These are phyloP conservation scores for Thunnus thynnus DNA, from an alignment of 2,113 vertebrate genomes.

Conservation along the genomic window DNA sequence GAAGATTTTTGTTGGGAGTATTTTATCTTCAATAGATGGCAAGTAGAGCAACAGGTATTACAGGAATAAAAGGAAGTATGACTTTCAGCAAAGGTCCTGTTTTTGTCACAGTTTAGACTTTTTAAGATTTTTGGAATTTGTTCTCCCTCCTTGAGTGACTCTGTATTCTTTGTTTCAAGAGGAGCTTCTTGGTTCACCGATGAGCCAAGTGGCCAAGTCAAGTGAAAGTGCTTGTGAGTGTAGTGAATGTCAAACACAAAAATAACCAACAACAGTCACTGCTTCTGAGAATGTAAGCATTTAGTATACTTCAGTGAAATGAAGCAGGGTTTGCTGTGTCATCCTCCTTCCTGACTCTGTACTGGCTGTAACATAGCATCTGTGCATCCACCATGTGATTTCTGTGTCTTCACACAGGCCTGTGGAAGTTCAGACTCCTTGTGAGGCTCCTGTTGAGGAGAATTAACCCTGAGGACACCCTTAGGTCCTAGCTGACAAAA, in stretches of 20 bases:
- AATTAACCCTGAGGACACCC: conserved; percentile 35
- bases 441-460: conserved; percentile 21
- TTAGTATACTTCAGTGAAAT: conserved; percentile 7
- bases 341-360: background rate
- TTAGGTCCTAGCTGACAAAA: conserved; percentile 58
- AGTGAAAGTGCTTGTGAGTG: conserved; percentile 32
- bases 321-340: background rate
- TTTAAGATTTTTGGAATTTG: conserved; percentile 1
- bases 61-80: background rate
- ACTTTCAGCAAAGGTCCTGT: background rate
- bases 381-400: conserved; percentile 26
- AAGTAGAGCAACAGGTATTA: background rate
- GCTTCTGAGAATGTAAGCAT: conserved; percentile 18
- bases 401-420: conserved; percentile 59
- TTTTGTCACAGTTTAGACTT: conserved; percentile 2
- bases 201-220: conserved; percentile 30
- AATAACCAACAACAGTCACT: background rate
- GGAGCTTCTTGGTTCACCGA: conserved; percentile 13
- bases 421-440: conserved; percentile 51
- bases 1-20: too few species aligned
- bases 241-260: background rate
- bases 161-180: conserved; percentile 16
- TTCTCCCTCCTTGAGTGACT: background rate
- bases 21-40: too few species aligned
- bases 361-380: background rate